Base-by-base conservation (phyloP, 2,888 invertebrate genomes). In the Eudasyphora cyanicolor region DNA sequence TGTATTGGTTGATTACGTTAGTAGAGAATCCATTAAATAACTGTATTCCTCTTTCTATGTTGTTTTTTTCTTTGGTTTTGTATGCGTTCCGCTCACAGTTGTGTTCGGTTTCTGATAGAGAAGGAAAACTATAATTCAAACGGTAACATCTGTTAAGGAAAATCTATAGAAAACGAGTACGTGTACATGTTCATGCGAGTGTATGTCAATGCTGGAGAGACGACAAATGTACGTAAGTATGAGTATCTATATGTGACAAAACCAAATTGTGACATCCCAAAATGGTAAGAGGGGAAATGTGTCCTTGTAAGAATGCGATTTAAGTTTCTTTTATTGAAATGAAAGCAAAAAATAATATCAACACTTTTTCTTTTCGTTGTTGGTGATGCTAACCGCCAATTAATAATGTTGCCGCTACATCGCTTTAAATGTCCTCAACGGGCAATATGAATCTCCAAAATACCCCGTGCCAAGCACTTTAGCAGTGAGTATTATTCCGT, bases 101-200 rank as follows among this genome's bases (percentile, higher is more conserved):
- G 42, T 42, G 42, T 74, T 38, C 45, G 17, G 42, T 60, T 60
- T 45, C 17, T 45, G 74, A 62, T 74, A 62, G 19, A 17, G 60
- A 62, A 17, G 4, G 35, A 67, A 67, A 70, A 71, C 77, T 70
- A 71, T 71, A 77, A 71, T 71, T 77, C 49, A 57, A 70, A 77
- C 45, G 32, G 77, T 35, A 78, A 78, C 78, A 78, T 62, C 78
- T 78, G 71, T 35, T 78, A 71, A 21, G 12, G n/a, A n/a, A 71
- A 64, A 60, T 71, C 78, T 71, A 64, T 64, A 32, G 64, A 51
- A 51, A 62, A 49, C 24, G n/a, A 0, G 35, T 21, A 38, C 64
- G 35, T 21, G 17, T 12, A 1, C 32, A 32, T 35, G 27, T 24
- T 2, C 14, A n/a, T n/a, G n/a, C 10, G n/a, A 12, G 24, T 67